phyloP scores from a whole-genome alignment of 1,140 invertebrate species.

The Colletes gigas region DNA sequence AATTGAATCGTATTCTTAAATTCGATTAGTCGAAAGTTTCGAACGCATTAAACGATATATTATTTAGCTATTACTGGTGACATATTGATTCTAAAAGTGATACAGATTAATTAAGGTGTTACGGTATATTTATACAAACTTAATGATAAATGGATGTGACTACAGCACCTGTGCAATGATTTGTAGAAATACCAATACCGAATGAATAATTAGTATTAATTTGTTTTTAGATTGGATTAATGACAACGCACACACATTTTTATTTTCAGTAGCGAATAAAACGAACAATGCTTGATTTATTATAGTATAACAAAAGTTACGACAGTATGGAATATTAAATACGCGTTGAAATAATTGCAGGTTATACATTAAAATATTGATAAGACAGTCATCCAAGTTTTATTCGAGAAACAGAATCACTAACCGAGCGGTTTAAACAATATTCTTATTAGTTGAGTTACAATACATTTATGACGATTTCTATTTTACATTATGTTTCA shows the following conservation, averaged over 20 bases:
- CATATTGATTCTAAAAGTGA: neutral
- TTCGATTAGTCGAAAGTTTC: too few species aligned
- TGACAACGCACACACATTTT: too few species aligned
- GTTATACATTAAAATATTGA: neutral
- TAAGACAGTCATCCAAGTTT: conserved; percentile 7
- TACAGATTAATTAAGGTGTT: neutral
- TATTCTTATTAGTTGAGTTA: conserved; percentile 13
- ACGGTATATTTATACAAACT: neutral
- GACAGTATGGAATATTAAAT: neutral
- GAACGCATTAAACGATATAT: neutral
- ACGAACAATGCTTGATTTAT: too few species aligned
- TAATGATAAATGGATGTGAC: conserved; percentile 17
- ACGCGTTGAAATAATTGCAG: neutral
- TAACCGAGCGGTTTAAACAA: conserved; percentile 24
- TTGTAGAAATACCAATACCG: neutral
- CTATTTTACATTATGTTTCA: conserved; percentile 29
- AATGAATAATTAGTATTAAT: neutral
- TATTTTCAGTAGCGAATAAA: too few species aligned
- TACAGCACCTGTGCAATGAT: neutral
- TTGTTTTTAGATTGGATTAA: neutral
- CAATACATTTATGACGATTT: conserved; percentile 25
- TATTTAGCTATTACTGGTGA: neutral
- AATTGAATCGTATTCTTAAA: too few species aligned
- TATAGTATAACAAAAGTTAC: too few species aligned
- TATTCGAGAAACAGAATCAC: conserved; percentile 14